Base-by-base conservation (phyloP, 1,140 invertebrate species). In the Phocides pigmalion region DNA sequence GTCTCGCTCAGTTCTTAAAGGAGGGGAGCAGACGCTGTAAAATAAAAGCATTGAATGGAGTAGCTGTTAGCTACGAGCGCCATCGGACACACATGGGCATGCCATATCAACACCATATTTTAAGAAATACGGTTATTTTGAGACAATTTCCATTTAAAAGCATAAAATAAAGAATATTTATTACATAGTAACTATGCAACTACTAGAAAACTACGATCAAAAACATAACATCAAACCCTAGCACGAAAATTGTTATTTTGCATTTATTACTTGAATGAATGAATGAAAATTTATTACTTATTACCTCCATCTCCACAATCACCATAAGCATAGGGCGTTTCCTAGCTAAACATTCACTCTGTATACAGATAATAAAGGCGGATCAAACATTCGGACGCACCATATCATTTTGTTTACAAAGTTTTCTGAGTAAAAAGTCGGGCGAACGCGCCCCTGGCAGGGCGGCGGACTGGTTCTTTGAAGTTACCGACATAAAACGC, bases 341-440 rank as follows among this genome's bases (percentile, higher is more conserved):
- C 71, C 76, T 81, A 76, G 80, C 61, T 75, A 86, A 87, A 87
- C 82, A 88, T 83, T 82, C 73, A 54, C 76, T 79, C 76, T 82
- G 79, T 85, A 75, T 79, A 85, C 82, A 89, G 78, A 87, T 87
- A 86, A 87, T 90, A 87, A 89, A 91, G 84, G 74, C 79, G 85
- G 89, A 89, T 89, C 84, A 89, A 89, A 89, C 83, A 89, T 89
- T 89, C 83, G 82, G 81, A 82, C 83, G 79, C 74, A 82, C 79
- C 80, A 82, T 89, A 89, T 91, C 82, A 89, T 89, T 87, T 89
- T 91, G 87, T 91, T 91, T 91, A 91, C 87, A 86, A 81, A 89
- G 84, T 87, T 87, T 91, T 88, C 85, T 89, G 69, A 83, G 84
- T 90, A 90, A 89, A 90, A 91, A 91, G 77, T 90, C 71, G 78